These are phyloP conservation scores for Brassicogethes aeneus DNA, from an alignment of 2,888 invertebrate genomes.

Conservation along the genomic window DNA sequence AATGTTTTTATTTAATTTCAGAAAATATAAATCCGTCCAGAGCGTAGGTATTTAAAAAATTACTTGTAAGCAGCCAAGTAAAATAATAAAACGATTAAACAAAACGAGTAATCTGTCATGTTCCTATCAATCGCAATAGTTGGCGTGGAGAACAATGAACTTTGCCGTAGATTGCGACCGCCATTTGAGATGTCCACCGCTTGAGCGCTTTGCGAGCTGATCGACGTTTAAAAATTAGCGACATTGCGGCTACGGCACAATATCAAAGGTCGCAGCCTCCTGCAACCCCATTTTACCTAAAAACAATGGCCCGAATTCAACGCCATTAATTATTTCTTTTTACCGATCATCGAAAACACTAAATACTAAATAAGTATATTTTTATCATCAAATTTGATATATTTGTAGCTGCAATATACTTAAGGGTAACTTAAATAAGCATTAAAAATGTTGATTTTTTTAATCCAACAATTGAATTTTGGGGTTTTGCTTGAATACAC, in stretches of 20 bases:
- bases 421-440: too few relatives aligned
- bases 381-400: too few relatives aligned
- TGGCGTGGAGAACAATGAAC: slow-evolving; percentile 47
- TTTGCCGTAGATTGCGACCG: slow-evolving; percentile 40
- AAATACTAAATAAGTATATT: too few relatives aligned
- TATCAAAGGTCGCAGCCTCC: slow-evolving; percentile 32
- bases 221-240: slow-evolving; percentile 37
- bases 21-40: background rate
- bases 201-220: slow-evolving; percentile 34
- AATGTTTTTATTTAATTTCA: background rate
- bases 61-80: slow-evolving; percentile 5
- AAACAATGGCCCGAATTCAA: too few relatives aligned
- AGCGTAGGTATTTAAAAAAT: slow-evolving; percentile 4
- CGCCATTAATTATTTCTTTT: too few relatives aligned
- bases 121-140: slow-evolving; percentile 31
- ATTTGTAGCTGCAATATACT: too few relatives aligned
- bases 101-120: slow-evolving; percentile 29
- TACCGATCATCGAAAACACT: too few relatives aligned
- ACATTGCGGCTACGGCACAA: slow-evolving; percentile 27
- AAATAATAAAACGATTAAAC: too few relatives aligned
- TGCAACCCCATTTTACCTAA: slow-evolving; percentile 27
- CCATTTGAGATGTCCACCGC: slow-evolving; percentile 47
- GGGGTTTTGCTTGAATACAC: too few relatives aligned
- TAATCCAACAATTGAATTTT: too few relatives aligned
- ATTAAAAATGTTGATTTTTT: too few relatives aligned